Evolutionary conservation across 2,888 invertebrate genomes (phyloP).

Genomic region (Eupelmus urozonus): DNA sequence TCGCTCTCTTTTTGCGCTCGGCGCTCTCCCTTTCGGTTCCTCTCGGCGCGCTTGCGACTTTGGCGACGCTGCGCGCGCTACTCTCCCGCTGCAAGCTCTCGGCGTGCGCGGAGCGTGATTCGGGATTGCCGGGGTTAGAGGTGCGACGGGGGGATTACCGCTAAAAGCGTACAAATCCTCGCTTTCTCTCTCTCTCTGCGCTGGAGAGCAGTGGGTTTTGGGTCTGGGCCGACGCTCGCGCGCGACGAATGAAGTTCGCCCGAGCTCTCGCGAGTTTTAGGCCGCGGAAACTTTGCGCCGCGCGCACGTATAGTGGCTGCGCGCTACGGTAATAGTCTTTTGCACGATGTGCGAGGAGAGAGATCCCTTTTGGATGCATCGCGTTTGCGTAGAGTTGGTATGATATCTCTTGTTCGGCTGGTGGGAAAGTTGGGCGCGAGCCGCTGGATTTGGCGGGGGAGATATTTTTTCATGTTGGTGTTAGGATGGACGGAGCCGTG

Average conservation of each 20-base stretch:
- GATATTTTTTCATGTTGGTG: no score
- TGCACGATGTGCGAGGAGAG: no score
- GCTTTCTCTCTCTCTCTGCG: conserved; percentile 57
- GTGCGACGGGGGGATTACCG: conserved; percentile 70
- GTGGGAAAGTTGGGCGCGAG: no score
- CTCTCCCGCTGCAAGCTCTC: conserved; percentile 14
- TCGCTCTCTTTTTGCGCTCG: conserved; percentile 2
- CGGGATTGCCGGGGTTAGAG: conserved; percentile 62
- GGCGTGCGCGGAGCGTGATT: conserved; percentile 63
- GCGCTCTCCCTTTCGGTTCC: conserved; percentile 22
- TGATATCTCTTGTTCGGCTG: no score
- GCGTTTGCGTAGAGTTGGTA: no score
- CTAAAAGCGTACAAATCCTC: conserved; percentile 76
- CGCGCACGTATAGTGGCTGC: background rate
- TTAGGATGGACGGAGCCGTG: no score
- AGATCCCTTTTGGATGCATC: no score
- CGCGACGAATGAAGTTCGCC: conserved; percentile 24
- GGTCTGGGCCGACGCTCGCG: background rate
- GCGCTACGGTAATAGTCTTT: conserved; percentile 21
- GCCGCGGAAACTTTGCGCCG: conserved; percentile 34
- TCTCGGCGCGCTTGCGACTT: conserved; percentile 10
- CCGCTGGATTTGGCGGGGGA: no score
- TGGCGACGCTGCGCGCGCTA: conserved; percentile 11
- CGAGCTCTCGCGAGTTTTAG: conserved; percentile 26
- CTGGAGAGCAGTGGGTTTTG: background rate